A percentile compares a stretch with the other conserved stretches of the same genome.
These are phyloP conservation scores for Leucoraja ocellata DNA, from an alignment of 2,797 vertebrate species.

Conservation along the genomic window DNA sequence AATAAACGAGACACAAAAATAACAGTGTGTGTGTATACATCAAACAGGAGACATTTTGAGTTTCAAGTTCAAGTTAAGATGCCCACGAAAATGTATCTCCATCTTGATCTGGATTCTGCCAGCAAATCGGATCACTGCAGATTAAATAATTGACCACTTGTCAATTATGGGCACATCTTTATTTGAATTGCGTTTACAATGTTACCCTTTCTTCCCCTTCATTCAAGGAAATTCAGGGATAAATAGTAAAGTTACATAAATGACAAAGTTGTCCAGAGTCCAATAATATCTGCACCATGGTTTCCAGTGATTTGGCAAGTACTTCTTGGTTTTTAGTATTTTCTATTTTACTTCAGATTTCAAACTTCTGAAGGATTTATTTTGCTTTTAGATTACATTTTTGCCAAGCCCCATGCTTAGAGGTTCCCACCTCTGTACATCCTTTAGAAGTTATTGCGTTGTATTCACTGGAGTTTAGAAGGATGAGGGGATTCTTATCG, in stretches of 20 bases:
- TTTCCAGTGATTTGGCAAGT: background rate
- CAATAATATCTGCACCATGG: background rate
- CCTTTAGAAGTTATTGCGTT: background rate
- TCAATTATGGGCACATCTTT: background rate
- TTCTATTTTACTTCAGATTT: too few relatives aligned
- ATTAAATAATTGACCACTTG: background rate
- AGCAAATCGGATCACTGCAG: too few relatives aligned
- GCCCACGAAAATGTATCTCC: too few relatives aligned
- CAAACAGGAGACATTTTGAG: too few relatives aligned
- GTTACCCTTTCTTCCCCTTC: background rate
- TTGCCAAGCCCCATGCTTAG: background rate
- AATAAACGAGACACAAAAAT: too few relatives aligned
- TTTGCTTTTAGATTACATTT: too few relatives aligned
- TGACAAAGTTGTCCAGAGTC: background rate
- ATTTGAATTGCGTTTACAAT: background rate
- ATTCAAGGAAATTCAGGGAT: background rate
- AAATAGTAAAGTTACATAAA: background rate
- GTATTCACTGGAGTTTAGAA: too few relatives aligned
- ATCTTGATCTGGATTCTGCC: too few relatives aligned
- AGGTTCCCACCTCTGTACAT: background rate
- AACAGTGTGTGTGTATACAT: too few relatives aligned
- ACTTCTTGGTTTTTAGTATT: background rate
- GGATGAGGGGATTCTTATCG: too few relatives aligned
- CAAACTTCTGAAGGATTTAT: too few relatives aligned
- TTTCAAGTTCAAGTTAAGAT: too few relatives aligned